Evolutionary conservation across 2,113 vertebrate genomes (phyloP).

Genomic region (Hydrolagus affinis): DNA sequence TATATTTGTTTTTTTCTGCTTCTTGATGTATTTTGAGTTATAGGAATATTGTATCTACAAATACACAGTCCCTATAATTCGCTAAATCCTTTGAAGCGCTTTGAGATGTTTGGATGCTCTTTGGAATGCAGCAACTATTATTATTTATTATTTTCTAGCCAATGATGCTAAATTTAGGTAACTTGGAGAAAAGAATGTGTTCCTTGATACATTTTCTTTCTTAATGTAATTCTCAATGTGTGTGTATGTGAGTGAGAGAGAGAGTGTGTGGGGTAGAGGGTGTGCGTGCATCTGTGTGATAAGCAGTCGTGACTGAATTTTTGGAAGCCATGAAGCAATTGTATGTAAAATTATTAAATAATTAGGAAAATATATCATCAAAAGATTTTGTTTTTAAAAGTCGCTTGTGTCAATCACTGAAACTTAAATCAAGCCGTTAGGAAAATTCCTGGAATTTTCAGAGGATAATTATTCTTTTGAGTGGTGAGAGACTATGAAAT

Average conservation of each 20-base stretch:
- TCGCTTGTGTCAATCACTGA: neutral
- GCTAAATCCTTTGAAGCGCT: no score
- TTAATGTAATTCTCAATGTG: neutral
- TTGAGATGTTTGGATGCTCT: no score
- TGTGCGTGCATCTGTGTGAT: conserved; percentile 36
- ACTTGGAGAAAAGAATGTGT: neutral
- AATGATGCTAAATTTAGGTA: neutral
- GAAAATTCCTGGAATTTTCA: conserved; percentile 55
- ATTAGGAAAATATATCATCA: conserved; percentile 33
- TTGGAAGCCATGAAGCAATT: neutral
- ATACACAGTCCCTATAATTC: no score
- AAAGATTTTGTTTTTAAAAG: conserved; percentile 4
- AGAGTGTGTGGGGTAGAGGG: no score
- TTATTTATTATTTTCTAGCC: neutral
- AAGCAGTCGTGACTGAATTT: conserved; percentile 31
- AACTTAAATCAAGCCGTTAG: conserved; percentile 50
- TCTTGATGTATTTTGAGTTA: no score
- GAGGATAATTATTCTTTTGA: neutral
- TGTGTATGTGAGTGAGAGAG: neutral
- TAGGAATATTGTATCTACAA: no score
- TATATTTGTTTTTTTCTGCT: neutral
- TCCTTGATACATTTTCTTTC: neutral
- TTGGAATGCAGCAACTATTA: neutral
- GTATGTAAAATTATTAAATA: neutral
- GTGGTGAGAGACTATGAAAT: neutral